These are phyloP conservation scores for Aleiodes alternator DNA, from an alignment of 2,888 invertebrate genomes.

Conservation along the genomic window DNA sequence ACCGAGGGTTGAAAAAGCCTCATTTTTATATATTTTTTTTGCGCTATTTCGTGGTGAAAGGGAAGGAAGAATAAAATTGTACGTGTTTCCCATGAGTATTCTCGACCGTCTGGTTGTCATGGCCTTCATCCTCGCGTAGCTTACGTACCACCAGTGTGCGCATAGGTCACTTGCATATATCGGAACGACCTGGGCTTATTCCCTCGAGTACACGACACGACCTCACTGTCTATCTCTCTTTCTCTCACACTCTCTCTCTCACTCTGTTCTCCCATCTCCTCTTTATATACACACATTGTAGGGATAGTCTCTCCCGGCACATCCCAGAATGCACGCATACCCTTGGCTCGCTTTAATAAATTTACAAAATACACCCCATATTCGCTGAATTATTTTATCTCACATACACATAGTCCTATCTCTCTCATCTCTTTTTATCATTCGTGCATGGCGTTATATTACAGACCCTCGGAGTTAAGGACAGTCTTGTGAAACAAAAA, in stretches of 20 bases:
- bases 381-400: constrained; percentile 51
- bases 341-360: constrained; percentile 45
- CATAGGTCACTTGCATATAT: constrained; percentile 50
- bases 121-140: constrained; percentile 46
- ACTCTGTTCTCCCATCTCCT: constrained; percentile 9
- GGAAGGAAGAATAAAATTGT: constrained; percentile 48
- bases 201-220: constrained; percentile 39
- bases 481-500: constrained; percentile 24
- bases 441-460: constrained; percentile 38
- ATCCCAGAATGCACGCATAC: constrained; percentile 34
- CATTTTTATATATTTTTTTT: constrained; percentile 22
- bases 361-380: constrained; percentile 52
- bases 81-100: constrained; percentile 45
- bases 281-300: constrained; percentile 12
- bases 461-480: constrained; percentile 31
- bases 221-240: constrained; percentile 23
- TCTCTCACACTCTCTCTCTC: constrained; percentile 13
- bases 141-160: constrained; percentile 37
- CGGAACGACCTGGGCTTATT: constrained; percentile 44
- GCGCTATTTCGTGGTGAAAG: constrained; percentile 40
- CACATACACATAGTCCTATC: constrained; percentile 14
- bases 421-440: constrained; percentile 11
- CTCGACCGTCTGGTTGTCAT: constrained; percentile 49
- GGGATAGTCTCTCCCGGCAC: constrained; percentile 10
- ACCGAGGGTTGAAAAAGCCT: neutral